Evolutionary conservation across 1,140 invertebrate genomes (phyloP).

Genomic region (Orchestia grillus): DNA sequence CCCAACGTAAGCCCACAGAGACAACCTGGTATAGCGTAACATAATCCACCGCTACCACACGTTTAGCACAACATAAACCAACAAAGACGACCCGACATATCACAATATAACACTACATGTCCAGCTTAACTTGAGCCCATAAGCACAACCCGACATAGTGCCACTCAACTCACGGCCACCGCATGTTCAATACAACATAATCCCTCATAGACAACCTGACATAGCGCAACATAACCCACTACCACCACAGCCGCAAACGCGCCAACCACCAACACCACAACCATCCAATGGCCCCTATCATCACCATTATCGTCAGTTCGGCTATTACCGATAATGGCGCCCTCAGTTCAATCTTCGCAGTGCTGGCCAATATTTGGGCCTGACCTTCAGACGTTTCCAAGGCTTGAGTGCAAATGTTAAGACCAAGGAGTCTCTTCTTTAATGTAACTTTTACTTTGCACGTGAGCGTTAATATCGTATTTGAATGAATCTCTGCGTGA

Average conservation of each 20-base stretch:
- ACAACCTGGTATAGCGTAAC: neutral
- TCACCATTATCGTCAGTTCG: slow-evolving; percentile 7
- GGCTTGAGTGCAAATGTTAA: neutral
- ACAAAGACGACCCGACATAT: neutral
- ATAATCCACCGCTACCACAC: neutral
- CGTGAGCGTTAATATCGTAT: neutral
- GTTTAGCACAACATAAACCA: neutral
- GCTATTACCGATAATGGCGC: neutral
- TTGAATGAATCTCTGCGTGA: neutral
- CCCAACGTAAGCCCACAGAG: neutral
- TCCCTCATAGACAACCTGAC: neutral
- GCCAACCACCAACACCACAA: neutral
- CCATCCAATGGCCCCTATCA: neutral
- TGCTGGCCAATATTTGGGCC: neutral
- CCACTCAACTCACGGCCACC: neutral
- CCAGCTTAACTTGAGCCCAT: no score
- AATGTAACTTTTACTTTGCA: neutral
- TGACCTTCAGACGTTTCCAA: neutral
- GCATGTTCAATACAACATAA: neutral
- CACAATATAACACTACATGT: neutral
- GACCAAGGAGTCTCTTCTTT: neutral
- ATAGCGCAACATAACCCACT: neutral
- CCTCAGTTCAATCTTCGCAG: neutral
- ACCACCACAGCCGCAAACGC: neutral
- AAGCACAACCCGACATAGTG: no score